Percentiles rank a stretch among this genome's conserved stretches.
These are phyloP conservation scores for Dynastes hyllus DNA, from an alignment of 2,888 invertebrate genomes.

Conservation along the genomic window DNA sequence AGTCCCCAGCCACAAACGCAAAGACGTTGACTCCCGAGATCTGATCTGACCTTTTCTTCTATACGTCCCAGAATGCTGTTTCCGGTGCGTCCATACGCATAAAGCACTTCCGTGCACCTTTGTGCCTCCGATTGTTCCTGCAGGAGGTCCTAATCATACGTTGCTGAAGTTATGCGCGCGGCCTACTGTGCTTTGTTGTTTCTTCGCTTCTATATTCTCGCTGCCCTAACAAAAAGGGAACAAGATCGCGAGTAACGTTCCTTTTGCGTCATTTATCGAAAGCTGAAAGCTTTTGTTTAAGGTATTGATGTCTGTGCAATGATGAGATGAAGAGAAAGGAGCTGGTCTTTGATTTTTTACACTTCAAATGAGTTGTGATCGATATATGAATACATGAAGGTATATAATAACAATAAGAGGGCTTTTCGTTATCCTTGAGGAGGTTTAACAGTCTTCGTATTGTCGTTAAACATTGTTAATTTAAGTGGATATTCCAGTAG, in stretches of 20 bases:
- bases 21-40: slow-evolving; percentile 65
- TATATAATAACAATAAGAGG: too few relatives aligned
- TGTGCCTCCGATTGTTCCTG: slow-evolving; percentile 61
- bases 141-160: slow-evolving; percentile 57
- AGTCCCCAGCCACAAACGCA: slow-evolving; percentile 61
- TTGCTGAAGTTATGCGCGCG: slow-evolving; percentile 29
- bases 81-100: slow-evolving; percentile 64
- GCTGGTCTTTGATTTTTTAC: slow-evolving; percentile 50
- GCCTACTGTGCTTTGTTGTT: slow-evolving; percentile 49
- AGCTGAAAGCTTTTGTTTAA: slow-evolving; percentile 62
- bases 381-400: background rate
- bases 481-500: slow-evolving; percentile 2
- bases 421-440: background rate
- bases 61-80: slow-evolving; percentile 53
- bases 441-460: slow-evolving; percentile 21
- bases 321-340: slow-evolving; percentile 41
- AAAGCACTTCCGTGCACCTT: slow-evolving; percentile 71
- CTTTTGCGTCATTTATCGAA: slow-evolving; percentile 30
- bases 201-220: background rate
- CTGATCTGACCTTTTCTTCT: slow-evolving; percentile 66
- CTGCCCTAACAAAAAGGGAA: background rate
- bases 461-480: slow-evolving; percentile 32
- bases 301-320: slow-evolving; percentile 66
- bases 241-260: slow-evolving; percentile 2
- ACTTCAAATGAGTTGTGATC: slow-evolving; percentile 1